A percentile compares a stretch with the other conserved stretches of the same genome.
phyloP scores from a whole-genome alignment of 2,113 vertebrate species.

The Grus americana region DNA sequence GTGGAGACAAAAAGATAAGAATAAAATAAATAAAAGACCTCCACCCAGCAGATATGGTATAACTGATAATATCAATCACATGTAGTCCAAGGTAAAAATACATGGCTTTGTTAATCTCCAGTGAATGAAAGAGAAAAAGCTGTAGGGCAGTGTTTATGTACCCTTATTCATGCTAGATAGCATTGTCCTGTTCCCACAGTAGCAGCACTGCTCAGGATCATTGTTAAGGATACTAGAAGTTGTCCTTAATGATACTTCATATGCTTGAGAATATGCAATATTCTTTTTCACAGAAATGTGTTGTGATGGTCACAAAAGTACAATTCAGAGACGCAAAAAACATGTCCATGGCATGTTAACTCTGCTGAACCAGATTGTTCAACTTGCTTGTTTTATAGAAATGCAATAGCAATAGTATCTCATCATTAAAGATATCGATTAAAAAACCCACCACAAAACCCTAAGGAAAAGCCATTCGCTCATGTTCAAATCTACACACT shows the following conservation, averaged over 20 bases:
- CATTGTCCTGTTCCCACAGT: neutral
- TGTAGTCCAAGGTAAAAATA: neutral
- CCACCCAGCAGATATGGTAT: neutral
- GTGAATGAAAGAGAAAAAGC: neutral
- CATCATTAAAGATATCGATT: neutral
- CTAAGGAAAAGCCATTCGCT: neutral
- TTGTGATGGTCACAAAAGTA: neutral
- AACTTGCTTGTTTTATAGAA: neutral
- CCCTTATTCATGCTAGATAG: neutral
- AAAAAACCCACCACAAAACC: neutral
- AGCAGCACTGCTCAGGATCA: neutral
- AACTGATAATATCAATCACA: neutral
- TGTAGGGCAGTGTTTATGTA: neutral
- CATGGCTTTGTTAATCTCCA: neutral
- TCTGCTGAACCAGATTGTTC: neutral
- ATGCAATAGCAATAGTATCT: neutral
- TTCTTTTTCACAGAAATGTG: neutral
- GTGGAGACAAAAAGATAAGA: neutral
- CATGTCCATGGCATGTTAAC: neutral
- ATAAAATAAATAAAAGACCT: neutral
- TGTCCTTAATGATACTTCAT: neutral
- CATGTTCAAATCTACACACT: neutral
- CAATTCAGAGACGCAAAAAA: neutral
- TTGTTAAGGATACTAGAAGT: neutral
- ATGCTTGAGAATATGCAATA: neutral